Conservation (phyloP, 2,113 vertebrate species). For the Motacilla alba region DNA sequence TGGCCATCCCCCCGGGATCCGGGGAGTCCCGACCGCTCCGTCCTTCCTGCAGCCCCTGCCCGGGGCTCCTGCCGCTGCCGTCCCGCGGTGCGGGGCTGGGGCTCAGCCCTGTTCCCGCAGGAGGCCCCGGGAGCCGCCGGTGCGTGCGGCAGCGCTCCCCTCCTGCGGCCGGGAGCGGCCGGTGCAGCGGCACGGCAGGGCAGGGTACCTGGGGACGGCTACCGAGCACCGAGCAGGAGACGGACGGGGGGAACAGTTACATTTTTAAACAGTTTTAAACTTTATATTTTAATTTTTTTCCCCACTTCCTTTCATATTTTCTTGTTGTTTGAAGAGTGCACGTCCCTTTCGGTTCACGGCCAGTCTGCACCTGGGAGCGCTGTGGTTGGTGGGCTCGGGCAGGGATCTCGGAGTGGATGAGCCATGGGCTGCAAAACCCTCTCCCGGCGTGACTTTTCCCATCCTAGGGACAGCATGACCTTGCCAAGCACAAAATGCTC, state of each 20-base stretch:
- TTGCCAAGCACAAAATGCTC: neutral
- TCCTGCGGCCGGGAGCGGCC: neutral
- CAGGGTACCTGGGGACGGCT: neutral
- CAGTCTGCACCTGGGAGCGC: rapidly evolving
- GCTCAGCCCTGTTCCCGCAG: neutral
- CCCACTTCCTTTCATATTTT: neutral
- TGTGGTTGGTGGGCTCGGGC: neutral
- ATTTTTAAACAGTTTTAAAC: neutral
- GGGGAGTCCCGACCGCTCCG: neutral
- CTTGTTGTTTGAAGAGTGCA: neutral
- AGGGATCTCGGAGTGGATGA: neutral
- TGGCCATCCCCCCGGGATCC: no score
- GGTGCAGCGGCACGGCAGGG: neutral
- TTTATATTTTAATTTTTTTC: neutral
- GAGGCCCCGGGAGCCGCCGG: no score
- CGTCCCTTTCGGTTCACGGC: rapidly evolving
- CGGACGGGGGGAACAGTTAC: rapidly evolving
- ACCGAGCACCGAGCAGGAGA: rapidly evolving
- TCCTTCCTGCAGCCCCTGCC: neutral
- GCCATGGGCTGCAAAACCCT: neutral
- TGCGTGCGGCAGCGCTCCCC: neutral
- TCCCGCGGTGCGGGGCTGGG: rapidly evolving
- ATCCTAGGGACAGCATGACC: neutral
- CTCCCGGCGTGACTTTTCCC: neutral
- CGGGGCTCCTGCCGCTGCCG: neutral